phyloP scores from a whole-genome alignment of 2,113 vertebrate species.

The Chinchilla lanigera region DNA sequence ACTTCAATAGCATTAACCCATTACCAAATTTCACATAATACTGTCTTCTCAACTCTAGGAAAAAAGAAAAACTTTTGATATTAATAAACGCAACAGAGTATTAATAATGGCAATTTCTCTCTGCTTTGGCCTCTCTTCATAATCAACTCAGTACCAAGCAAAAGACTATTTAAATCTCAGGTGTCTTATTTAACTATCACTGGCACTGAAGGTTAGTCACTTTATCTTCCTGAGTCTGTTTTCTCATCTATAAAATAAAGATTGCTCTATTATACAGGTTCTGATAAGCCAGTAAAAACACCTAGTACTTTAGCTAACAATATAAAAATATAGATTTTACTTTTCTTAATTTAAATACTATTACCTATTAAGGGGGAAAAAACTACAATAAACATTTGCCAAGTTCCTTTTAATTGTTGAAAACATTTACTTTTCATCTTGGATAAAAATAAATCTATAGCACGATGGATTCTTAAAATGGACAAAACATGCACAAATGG shows the following conservation, averaged over 20 bases:
- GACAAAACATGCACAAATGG: not conserved
- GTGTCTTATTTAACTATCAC: not conserved
- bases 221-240: constrained; percentile 48
- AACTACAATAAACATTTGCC: not conserved
- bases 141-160: constrained; percentile 18
- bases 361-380: constrained; percentile 28
- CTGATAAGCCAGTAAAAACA: not conserved
- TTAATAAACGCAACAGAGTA: not conserved
- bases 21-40: constrained; percentile 23
- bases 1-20: constrained; percentile 30
- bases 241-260: constrained; percentile 12
- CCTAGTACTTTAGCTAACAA: not conserved
- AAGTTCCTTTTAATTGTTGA: constrained; percentile 30
- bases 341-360: constrained; percentile 46
- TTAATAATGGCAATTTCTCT: not conserved
- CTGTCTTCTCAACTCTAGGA: constrained; percentile 25
- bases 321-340: not conserved
- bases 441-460: constrained; percentile 49
- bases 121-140: not conserved
- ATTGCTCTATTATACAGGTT: not conserved
- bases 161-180: not conserved
- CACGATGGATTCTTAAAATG: constrained; percentile 18
- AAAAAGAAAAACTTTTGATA: not conserved
- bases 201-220: not conserved
- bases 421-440: constrained; percentile 39